phyloP scores from a whole-genome alignment of 2,888 invertebrate species.

The Trimorus sp. region DNA sequence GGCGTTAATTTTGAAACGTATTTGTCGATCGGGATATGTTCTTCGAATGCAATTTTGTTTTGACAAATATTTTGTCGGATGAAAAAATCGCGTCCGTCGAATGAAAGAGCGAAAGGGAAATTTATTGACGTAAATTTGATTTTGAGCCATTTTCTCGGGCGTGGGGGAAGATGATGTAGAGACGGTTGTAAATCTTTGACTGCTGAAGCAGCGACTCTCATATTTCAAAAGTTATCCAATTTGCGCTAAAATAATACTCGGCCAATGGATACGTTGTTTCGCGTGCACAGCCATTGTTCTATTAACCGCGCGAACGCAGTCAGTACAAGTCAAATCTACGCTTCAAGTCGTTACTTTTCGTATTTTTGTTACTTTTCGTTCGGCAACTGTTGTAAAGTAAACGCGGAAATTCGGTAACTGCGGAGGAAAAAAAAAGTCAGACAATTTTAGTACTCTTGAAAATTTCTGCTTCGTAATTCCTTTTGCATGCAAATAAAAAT shows the following conservation, averaged over 20 bases:
- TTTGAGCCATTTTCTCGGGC: slow-evolving; percentile 69
- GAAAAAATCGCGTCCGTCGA: slow-evolving; percentile 23
- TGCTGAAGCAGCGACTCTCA: slow-evolving; percentile 78
- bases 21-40: too few species aligned
- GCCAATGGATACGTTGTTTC: slow-evolving; percentile 69
- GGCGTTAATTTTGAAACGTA: background rate
- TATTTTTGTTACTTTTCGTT: too few species aligned
- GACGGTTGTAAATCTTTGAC: slow-evolving; percentile 78
- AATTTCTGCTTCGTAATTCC: too few species aligned
- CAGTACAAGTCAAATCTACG: too few species aligned
- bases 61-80: background rate
- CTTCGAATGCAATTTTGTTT: too few species aligned
- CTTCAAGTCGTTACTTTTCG: too few species aligned
- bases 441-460: too few species aligned
- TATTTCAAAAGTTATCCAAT: slow-evolving; percentile 81
- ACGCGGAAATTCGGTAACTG: too few species aligned
- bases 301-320: too few species aligned
- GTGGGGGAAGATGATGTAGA: slow-evolving; percentile 74
- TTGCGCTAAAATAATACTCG: slow-evolving; percentile 79
- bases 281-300: slow-evolving; percentile 3
- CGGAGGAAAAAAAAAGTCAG: too few species aligned
- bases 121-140: slow-evolving; percentile 74
- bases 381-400: too few species aligned
- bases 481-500: too few species aligned
- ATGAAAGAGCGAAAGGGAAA: slow-evolving; percentile 58